phyloP scores from a whole-genome alignment of 1,140 invertebrate species.

The Zaprionus kolodkinae region DNA sequence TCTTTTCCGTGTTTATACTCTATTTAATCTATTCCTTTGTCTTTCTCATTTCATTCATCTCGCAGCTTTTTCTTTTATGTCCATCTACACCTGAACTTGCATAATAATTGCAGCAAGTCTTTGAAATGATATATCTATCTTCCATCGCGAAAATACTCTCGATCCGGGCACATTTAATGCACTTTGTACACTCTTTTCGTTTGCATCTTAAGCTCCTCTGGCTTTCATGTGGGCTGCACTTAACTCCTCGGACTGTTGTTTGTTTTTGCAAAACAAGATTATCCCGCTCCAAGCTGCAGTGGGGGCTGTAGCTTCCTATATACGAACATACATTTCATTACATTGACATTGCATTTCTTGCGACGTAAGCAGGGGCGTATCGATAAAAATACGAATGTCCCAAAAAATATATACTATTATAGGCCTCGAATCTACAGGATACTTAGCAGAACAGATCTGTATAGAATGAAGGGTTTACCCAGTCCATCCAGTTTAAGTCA shows the following conservation, averaged over 20 bases:
- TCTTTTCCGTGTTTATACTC: not conserved
- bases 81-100: not conserved
- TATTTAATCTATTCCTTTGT: not conserved
- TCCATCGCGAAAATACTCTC: not conserved
- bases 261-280: slow-evolving; percentile 35
- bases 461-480: too few species aligned
- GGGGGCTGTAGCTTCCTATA: slow-evolving; percentile 13
- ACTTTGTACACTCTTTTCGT: not conserved
- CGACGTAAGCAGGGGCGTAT: not conserved
- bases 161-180: slow-evolving; percentile 1
- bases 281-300: not conserved
- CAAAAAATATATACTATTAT: too few species aligned
- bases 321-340: not conserved
- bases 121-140: not conserved
- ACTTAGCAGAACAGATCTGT: too few species aligned
- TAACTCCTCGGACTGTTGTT: not conserved
- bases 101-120: not conserved
- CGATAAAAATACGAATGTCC: too few species aligned
- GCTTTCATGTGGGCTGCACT: not conserved
- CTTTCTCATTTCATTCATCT: not conserved
- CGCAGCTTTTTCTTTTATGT: not conserved
- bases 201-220: not conserved
- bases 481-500: not conserved
- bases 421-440: too few species aligned
- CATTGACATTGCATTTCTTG: slow-evolving; percentile 9